Conservation (phyloP, 2,888 invertebrate species). For the Blomia tropicalis region DNA sequence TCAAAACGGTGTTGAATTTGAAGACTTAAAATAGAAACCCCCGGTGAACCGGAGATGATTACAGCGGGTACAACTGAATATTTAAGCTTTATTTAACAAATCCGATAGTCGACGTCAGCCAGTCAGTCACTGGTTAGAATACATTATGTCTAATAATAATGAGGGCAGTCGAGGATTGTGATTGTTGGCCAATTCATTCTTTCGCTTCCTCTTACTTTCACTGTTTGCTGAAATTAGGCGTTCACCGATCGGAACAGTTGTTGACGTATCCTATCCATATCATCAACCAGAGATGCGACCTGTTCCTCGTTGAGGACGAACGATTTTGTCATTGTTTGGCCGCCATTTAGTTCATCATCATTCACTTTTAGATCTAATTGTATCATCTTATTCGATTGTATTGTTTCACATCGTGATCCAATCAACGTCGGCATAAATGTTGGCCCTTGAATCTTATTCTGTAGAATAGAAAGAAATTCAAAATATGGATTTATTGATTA, state of each 20-base stretch:
- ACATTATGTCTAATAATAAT: too few relatives aligned
- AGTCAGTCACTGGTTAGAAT: too few relatives aligned
- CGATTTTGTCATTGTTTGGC: neutral
- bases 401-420: neutral
- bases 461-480: neutral
- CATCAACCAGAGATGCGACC: neutral
- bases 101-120: too few relatives aligned
- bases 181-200: too few relatives aligned
- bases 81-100: too few relatives aligned
- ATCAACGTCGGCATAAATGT: neutral
- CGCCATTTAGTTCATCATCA: neutral
- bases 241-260: neutral
- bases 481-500: neutral
- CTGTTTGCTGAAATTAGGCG: too few relatives aligned
- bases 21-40: too few relatives aligned
- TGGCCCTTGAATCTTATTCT: neutral
- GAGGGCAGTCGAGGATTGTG: too few relatives aligned
- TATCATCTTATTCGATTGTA: neutral
- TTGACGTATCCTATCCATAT: constrained; percentile 9
- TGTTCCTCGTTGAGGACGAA: neutral
- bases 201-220: too few relatives aligned
- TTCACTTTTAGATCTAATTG: neutral
- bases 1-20: too few relatives aligned
- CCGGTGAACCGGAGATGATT: too few relatives aligned
- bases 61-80: too few relatives aligned